These are phyloP conservation scores for Beaufortia kweichowensis DNA, from an alignment of 2,113 vertebrate species.

Conservation along the genomic window DNA sequence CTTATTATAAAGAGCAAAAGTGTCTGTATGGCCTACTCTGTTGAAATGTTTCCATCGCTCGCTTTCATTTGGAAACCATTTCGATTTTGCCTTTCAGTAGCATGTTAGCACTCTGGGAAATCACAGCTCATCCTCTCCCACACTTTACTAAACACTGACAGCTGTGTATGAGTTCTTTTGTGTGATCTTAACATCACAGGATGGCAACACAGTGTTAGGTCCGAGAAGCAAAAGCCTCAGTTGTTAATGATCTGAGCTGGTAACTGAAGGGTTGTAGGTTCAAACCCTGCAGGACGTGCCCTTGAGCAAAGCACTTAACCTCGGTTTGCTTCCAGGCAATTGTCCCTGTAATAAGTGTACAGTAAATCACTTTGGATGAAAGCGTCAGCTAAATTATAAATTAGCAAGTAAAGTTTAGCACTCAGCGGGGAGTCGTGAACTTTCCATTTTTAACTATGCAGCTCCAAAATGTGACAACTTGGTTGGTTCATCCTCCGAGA, in stretches of 20 bases:
- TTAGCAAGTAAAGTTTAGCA: not conserved
- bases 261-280: not conserved
- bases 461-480: not conserved
- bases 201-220: not conserved
- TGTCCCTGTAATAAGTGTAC: not conserved
- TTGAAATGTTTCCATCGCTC: not conserved
- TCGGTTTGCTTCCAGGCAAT: not conserved
- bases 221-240: not conserved
- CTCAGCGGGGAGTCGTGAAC: not conserved
- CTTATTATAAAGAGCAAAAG: too few relatives aligned
- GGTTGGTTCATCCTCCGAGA: not conserved
- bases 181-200: slow-evolving; percentile 1
- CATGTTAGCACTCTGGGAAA: slow-evolving; percentile 49
- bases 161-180: slow-evolving; percentile 26
- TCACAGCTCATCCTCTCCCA: slow-evolving; percentile 40
- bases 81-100: slow-evolving; percentile 31
- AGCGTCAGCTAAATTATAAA: not conserved
- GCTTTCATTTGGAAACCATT: slow-evolving; percentile 12
- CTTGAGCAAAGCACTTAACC: slow-evolving; percentile 3
- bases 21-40: not conserved
- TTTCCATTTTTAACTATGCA: not conserved
- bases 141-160: slow-evolving; percentile 25
- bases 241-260: not conserved
- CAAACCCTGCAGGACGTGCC: not conserved
- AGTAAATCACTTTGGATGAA: not conserved